Conservation (phyloP, 2,113 vertebrate species). For the Paradisaea rubra region DNA sequence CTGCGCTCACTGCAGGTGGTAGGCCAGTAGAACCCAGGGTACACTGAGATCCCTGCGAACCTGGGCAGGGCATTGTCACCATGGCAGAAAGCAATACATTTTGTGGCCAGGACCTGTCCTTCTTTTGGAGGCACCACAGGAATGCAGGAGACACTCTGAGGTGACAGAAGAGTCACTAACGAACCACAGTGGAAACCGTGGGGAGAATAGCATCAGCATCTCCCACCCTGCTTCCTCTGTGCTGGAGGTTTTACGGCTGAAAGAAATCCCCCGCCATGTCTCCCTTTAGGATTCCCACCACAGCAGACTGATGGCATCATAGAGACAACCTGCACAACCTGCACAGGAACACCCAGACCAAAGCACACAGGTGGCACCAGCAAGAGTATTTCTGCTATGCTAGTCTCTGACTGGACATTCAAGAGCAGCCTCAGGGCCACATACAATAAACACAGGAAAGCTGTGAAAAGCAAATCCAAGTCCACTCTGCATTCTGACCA, state of each 20-base stretch:
- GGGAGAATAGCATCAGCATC: background rate
- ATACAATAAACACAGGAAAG: background rate
- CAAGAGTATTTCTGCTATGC: background rate
- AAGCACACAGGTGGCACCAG: background rate
- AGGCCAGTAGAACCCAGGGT: fast-evolving
- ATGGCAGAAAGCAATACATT: background rate
- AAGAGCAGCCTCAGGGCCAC: background rate
- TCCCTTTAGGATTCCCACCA: background rate
- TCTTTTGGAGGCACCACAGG: background rate
- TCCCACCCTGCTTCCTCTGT: background rate
- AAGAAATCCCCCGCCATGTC: background rate
- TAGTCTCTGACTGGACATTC: background rate
- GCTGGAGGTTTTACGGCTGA: background rate
- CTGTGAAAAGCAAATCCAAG: background rate
- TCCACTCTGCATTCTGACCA: background rate
- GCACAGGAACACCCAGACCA: fast-evolving
- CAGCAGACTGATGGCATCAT: background rate
- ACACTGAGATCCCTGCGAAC: background rate
- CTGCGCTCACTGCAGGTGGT: background rate
- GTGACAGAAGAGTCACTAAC: background rate
- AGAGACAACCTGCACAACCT: background rate
- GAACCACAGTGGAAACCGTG: background rate
- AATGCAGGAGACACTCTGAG: background rate
- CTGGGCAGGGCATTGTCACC: background rate
- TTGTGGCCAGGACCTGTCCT: background rate